phyloP scores from a whole-genome alignment of 2,888 invertebrate genomes.

The Epinotia demarniana region DNA sequence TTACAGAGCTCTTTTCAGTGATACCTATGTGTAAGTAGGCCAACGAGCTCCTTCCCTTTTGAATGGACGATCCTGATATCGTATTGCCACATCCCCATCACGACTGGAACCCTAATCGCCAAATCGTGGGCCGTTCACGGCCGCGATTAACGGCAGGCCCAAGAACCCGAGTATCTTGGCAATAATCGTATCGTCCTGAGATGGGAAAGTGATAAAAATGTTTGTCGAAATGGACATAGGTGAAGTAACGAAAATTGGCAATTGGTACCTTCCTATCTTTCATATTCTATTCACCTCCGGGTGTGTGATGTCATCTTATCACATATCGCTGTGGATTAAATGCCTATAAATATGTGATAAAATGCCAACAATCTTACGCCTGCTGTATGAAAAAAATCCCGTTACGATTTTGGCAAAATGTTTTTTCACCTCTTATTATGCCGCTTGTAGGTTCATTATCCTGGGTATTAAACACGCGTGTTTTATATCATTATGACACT shows the following conservation, averaged over 20 bases:
- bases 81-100: not conserved
- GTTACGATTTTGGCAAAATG: too few species aligned
- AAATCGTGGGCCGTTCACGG: slow-evolving; percentile 23
- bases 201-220: slow-evolving; percentile 5
- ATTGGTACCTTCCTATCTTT: not conserved
- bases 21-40: not conserved
- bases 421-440: too few species aligned
- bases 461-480: too few species aligned
- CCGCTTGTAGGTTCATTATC: too few species aligned
- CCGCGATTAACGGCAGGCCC: slow-evolving; percentile 8
- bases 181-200: slow-evolving; percentile 1
- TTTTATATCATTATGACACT: too few species aligned
- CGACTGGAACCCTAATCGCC: slow-evolving; percentile 1
- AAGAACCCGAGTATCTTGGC: not conserved
- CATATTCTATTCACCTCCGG: not conserved
- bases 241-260: not conserved
- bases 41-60: not conserved
- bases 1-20: not conserved
- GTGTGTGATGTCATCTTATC: too few species aligned
- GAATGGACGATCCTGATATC: not conserved
- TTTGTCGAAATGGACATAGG: not conserved
- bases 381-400: too few species aligned
- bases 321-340: too few species aligned
- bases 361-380: too few species aligned
- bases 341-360: too few species aligned